Evolutionary conservation across 2,888 invertebrate species (phyloP), one percentile per base, ranked within the genome.

Genomic region (Lymantria monacha): DNA sequence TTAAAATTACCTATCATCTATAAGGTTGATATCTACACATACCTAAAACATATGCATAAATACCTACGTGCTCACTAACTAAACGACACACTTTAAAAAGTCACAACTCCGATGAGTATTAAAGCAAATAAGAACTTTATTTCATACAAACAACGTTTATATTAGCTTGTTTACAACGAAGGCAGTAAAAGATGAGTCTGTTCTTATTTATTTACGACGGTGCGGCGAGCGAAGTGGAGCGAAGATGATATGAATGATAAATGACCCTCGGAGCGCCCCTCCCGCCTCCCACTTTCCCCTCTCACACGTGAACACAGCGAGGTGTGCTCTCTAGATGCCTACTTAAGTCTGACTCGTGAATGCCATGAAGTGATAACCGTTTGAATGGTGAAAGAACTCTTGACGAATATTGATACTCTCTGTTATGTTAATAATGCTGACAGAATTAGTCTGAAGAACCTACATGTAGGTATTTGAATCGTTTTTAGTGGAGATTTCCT

Each of bases 241-340:
- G 90, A 90, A 91, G 91, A 91, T 91, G 91, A 91, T 91, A 91
- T 91, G 90, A 91, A 91, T 91, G 91, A 91, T 91, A 91, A 91
- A 91, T 91, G 91, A 91, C 90, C 91, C 90, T 84, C 84, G 74
- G 82, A 83, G 76, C 82, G 72, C 70, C 69, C 65, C 63, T 51
- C 60, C 15, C 55, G 55, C 71, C 76, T 70, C 68, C 63, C 59
- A 66, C 69, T 63, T 51, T 55, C 50, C 65, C 66, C 72, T 70
- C 70, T 87, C 88, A 87, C 89, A 89, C 89, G 90, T 88, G 90
- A 88, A 82, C 83, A 76, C 79, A 81, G 66, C 76, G 79, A 82
- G 84, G 80, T 81, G 81, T 82, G 79, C 81, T 81, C 76, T 78
- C 79, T 79, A 78, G 76, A 78, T 81, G 81, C 79, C 81, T 81